Evolutionary conservation across 2,888 invertebrate genomes (phyloP).

Genomic region (Aphodius granarius): DNA sequence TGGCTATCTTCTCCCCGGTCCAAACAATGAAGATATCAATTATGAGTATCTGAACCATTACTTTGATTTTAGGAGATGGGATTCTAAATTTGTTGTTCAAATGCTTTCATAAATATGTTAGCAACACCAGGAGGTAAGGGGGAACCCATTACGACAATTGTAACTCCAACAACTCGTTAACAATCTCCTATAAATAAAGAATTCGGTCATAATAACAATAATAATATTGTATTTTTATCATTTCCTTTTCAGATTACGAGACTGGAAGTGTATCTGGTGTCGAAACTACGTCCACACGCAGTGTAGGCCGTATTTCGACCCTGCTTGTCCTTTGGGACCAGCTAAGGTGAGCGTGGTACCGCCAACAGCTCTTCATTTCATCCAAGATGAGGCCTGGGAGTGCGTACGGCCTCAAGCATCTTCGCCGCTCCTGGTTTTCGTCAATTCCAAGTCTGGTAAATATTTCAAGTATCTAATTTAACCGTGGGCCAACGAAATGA

Average conservation of each 20-base stretch:
- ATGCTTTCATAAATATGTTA: too few relatives aligned
- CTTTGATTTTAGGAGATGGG: too few relatives aligned
- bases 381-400: slow-evolving; percentile 92
- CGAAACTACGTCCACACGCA: slow-evolving; percentile 88
- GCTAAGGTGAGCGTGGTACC: slow-evolving; percentile 92
- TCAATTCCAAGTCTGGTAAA: slow-evolving; percentile 89
- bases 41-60: too few relatives aligned
- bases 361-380: slow-evolving; percentile 89
- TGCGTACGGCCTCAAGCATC: slow-evolving; percentile 69
- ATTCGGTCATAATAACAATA: too few relatives aligned
- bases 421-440: slow-evolving; percentile 89
- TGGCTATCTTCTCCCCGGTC: too few relatives aligned
- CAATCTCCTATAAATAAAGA: not conserved
- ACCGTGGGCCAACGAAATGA: not conserved
- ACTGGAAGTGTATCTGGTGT: slow-evolving; percentile 98
- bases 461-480: not conserved
- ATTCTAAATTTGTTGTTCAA: too few relatives aligned
- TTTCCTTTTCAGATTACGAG: slow-evolving; percentile 83
- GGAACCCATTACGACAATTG: not conserved
- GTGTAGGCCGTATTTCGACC: slow-evolving; percentile 78
- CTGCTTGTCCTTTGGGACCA: slow-evolving; percentile 84
- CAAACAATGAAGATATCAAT: too few relatives aligned
- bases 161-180: not conserved
- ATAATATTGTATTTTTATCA: not conserved
- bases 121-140: too few relatives aligned